These are phyloP conservation scores for Xestia rhomboidea DNA, from an alignment of 2,888 invertebrate genomes.

Conservation along the genomic window DNA sequence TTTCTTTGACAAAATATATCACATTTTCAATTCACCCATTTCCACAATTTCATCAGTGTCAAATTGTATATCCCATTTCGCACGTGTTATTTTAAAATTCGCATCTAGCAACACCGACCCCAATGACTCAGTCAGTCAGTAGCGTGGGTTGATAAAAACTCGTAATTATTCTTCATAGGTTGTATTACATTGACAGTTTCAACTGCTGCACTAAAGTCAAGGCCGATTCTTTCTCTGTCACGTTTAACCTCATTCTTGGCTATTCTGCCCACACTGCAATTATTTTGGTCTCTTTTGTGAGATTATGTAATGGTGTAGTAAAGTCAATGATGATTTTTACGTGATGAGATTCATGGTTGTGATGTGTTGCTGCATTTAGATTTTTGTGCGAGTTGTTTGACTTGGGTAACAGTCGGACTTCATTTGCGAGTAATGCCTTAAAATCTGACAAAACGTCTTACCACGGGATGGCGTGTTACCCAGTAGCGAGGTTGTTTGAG, in stretches of 20 bases:
- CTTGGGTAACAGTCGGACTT: not conserved
- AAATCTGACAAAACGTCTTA: not conserved
- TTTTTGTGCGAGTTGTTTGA: not conserved
- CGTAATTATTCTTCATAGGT: conserved; percentile 71
- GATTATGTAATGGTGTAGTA: conserved; percentile 42
- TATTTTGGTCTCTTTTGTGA: conserved; percentile 29
- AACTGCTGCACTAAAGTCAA: conserved; percentile 42
- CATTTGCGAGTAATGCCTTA: too few relatives aligned
- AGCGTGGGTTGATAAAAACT: conserved; percentile 78
- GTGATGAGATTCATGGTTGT: not conserved
- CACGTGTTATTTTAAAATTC: conserved; percentile 11
- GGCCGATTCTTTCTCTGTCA: conserved; percentile 49
- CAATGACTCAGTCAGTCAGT: conserved; percentile 74
- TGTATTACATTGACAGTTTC: conserved; percentile 55
- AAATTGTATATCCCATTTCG: too few relatives aligned
- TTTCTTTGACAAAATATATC: too few relatives aligned
- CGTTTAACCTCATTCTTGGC: conserved; percentile 63
- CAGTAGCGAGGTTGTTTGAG: not conserved
- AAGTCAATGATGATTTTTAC: conserved; percentile 19
- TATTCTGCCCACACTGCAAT: conserved; percentile 46
- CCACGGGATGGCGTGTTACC: not conserved
- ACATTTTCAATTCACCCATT: too few relatives aligned
- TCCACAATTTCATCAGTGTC: too few relatives aligned
- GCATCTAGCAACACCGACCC: conserved; percentile 60
- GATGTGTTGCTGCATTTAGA: not conserved